These are phyloP conservation scores for Cyanocitta stelleri DNA, from an alignment of 2,113 vertebrate species.

Conservation along the genomic window DNA sequence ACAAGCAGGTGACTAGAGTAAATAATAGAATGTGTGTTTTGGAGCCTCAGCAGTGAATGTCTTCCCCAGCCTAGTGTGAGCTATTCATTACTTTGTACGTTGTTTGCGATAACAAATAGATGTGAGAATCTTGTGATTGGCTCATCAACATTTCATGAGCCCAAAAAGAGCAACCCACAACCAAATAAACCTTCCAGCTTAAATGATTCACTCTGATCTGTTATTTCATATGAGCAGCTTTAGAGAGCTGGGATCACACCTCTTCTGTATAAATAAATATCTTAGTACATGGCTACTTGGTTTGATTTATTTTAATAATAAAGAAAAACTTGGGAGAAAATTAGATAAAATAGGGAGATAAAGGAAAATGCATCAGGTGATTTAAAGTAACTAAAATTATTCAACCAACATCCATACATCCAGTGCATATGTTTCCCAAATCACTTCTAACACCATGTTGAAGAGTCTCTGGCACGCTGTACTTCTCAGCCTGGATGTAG, in stretches of 20 bases:
- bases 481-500: neutral
- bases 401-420: neutral
- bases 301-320: neutral
- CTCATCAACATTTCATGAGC: neutral
- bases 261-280: neutral
- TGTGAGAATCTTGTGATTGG: slow-evolving; percentile 7
- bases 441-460: neutral
- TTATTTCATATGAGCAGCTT: neutral
- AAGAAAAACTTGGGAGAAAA: neutral
- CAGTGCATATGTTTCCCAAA: neutral
- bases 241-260: neutral
- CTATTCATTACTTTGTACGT: neutral
- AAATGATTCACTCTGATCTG: neutral
- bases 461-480: neutral
- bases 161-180: neutral
- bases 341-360: neutral
- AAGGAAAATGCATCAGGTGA: neutral
- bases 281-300: neutral
- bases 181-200: neutral
- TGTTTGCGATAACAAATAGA: neutral
- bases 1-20: neutral
- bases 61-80: neutral
- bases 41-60: neutral
- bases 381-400: neutral
- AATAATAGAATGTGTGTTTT: neutral